Evolutionary conservation across 2,888 invertebrate genomes (phyloP), one percentile per base, ranked within the genome.

Genomic region (Caenorhabditis angaria): DNA sequence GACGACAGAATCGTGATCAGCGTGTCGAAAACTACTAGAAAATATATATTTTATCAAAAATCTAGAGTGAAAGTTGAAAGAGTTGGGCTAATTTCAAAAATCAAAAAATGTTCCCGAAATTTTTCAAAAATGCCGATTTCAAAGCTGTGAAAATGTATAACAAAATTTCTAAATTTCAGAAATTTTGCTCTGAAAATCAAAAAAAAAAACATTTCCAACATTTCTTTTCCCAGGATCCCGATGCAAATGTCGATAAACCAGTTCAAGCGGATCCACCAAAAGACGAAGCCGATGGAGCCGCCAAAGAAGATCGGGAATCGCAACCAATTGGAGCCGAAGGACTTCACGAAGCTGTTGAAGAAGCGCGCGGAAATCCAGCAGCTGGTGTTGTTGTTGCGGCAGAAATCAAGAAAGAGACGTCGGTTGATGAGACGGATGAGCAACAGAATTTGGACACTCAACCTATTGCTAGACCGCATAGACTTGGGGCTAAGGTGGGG

Each of bases 271-370:
- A 73, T 63, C 73, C 73, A 24, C 73, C 73, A 18, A 73, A 73
- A 56, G 73, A 73, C 32, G 73, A 73, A 53, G 73, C 73, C 14
- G 73, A 73, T 50, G 73, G 73, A 29, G 69, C 69, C 12, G 73
- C 73, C 5, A 73, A 73, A 61, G 73, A 73, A 57, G 73, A 73
- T 51, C 53, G 73, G 8, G 73, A 73, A 24, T 69, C 73, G 0
- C 64, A 65, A 5, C 59, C 68, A 32, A 65, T 64, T n/a, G 67
- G 65, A 47, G 72, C 68, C 5, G 72, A 68, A 65, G 68, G 72
- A 14, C 29, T 73, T 10, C 73, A 73, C 12, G 73, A 73, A 57
- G 73, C 73, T 5, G 73, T 73, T 1, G 73, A 73, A 50, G 73
- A 73, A 51, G 73, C 73, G 8, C 32, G 64, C 18, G 73, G 73